A percentile compares a stretch with the other conserved stretches of the same genome.
Conservation (phyloP, 37 sponge, comb jelly and placozoan species). For the Geodia barretti region DNA sequence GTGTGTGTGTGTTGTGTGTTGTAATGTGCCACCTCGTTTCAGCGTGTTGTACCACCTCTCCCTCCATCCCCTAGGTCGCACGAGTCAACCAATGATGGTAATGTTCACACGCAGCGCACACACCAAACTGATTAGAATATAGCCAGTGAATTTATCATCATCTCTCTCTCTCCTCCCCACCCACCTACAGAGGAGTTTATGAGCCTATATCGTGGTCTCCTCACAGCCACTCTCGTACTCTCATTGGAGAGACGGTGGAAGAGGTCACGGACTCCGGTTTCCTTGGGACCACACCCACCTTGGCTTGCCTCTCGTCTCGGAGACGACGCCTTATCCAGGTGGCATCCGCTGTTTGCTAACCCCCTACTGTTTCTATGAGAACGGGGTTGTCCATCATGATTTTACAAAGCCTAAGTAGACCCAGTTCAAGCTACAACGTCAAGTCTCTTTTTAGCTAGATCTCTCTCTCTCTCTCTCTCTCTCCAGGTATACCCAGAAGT, state of each 20-base stretch:
- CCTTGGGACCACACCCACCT: slow-evolving; percentile 96
- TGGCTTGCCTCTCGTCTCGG: slow-evolving; percentile 91
- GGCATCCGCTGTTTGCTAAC: no score
- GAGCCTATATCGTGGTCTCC: slow-evolving; percentile 96
- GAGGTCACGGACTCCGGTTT: slow-evolving; percentile 98
- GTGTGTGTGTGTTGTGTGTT: slow-evolving; percentile 25
- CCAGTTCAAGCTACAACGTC: no score
- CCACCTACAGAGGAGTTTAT: slow-evolving; percentile 83
- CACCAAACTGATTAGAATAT: neutral
- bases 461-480: neutral
- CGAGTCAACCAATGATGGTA: neutral
- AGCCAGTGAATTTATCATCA: no score
- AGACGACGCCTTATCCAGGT: slow-evolving; percentile 95
- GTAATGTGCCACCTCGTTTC: neutral
- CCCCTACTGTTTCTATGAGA: neutral
- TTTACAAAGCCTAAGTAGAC: no score
- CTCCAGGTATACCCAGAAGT: slow-evolving; percentile 94
- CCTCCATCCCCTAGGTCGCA: neutral
- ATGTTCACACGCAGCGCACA: neutral
- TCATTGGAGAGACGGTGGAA: slow-evolving; percentile 99
- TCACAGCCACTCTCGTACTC: slow-evolving; percentile 98
- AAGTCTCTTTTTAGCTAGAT: neutral
- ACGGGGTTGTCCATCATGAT: neutral
- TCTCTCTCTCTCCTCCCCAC: no score
- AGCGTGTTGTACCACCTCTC: neutral